Evolutionary conservation across 2,888 invertebrate species (phyloP).

Genomic region (Sinotaia quadrata): DNA sequence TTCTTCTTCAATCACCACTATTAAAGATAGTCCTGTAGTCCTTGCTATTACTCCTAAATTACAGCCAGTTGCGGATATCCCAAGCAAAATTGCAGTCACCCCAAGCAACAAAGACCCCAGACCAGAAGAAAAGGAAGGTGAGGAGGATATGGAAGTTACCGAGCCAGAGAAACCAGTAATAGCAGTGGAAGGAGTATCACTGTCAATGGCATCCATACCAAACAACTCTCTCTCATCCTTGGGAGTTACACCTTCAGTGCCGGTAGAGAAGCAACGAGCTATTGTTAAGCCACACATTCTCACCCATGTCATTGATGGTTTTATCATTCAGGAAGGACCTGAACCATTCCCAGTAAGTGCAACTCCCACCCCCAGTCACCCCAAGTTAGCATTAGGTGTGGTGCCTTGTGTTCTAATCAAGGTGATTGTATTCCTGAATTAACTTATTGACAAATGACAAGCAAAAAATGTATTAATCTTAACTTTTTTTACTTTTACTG

Average conservation of each 20-base stretch:
- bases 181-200: constrained; percentile 22
- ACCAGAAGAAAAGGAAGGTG: constrained; percentile 13
- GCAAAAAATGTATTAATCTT: too few relatives aligned
- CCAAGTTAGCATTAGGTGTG: not conserved
- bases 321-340: constrained; percentile 91
- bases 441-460: too few relatives aligned
- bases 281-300: constrained; percentile 96
- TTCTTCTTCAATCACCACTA: not conserved
- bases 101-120: not conserved
- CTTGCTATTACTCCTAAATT: not conserved
- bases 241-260: constrained; percentile 29
- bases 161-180: constrained; percentile 29
- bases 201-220: constrained; percentile 11
- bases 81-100: not conserved
- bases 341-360: constrained; percentile 74
- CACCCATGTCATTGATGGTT: constrained; percentile 96
- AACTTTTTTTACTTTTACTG: too few relatives aligned
- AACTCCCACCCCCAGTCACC: not conserved
- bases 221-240: constrained; percentile 11
- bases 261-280: constrained; percentile 78
- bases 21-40: not conserved
- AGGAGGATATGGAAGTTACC: constrained; percentile 6
- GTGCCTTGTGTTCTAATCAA: not conserved
- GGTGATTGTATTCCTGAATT: too few relatives aligned
- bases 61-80: not conserved